Evolutionary conservation across 2,888 invertebrate genomes (phyloP), one percentile per base, ranked within the genome.

Genomic region (Callimorpha dominula): DNA sequence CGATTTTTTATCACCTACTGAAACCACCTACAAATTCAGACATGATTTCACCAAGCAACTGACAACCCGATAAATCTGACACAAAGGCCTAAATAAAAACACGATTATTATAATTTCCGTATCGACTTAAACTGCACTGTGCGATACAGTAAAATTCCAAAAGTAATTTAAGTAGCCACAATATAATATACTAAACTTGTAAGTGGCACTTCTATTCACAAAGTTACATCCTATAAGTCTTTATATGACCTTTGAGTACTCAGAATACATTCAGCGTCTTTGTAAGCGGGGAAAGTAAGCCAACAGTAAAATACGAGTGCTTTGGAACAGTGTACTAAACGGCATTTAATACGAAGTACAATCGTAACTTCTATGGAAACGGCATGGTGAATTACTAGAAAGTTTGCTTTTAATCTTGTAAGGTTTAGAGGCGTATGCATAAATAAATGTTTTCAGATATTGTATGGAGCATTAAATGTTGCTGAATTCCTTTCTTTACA

Each of bases 341-440:
- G 75, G 73, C 73, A 73, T 77, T 79, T 78, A 81, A 79, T 74
- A 75, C 80, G 82, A 82, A 79, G 74, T 76, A 72, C 73, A 78
- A 72, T 82, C 82, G 82, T 82, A 84, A 84, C 67, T 49, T 68
- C 68, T 73, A 31, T 68, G 70, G 70, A 68, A 82, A 81, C 80
- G 84, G 84, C 82, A 65, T 64, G 66, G 68, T 67, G 60, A 69
- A 74, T 75, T 62, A 71, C 84, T 79, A 78, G 84, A 84, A 82
- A 82, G 84, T 79, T 69, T 43, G 46, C 31, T 57, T 43, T 15
- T 60, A 68, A 70, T 66, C 54, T 62, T 68, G 65, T 20, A 46
- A 63, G 73, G 67, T 68, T 20, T 69, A 60, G 65, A 68, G 54
- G 14, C 17, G 49, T 43, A 52, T 57, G 57, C 57, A 64, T 72